Conservation (phyloP, 92 coral and sea anemone genomes). For the Porites rus region DNA sequence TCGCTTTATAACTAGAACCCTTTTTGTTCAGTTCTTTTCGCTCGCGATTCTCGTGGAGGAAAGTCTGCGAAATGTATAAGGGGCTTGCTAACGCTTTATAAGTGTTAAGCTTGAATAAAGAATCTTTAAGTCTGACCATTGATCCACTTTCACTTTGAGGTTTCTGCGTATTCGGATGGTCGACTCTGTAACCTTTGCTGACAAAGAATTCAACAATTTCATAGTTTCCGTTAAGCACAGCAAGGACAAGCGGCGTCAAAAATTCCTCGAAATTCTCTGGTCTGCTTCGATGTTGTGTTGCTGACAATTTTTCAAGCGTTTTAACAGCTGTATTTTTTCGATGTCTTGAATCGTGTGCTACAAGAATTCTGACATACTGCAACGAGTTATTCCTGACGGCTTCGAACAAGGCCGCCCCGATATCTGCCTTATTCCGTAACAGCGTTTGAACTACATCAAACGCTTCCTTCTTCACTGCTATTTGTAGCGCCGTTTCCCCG, state of each 20-base stretch:
- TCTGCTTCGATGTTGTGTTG: not conserved
- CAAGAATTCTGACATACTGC: constrained; percentile 71
- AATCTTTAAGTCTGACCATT: constrained; percentile 74
- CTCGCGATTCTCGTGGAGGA: constrained; percentile 39
- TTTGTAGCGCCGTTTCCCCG: constrained; percentile 83
- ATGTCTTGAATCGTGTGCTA: constrained; percentile 51
- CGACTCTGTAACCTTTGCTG: constrained; percentile 71
- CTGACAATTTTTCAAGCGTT: not conserved
- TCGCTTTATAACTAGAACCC: not conserved
- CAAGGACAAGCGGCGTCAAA: constrained; percentile 83
- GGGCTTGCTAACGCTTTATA: constrained; percentile 89
- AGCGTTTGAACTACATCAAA: constrained; percentile 57
- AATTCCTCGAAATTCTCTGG: constrained; percentile 51
- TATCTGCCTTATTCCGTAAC: constrained; percentile 63
- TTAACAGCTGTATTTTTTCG: constrained; percentile 10
- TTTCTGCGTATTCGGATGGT: constrained; percentile 69
- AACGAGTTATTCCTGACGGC: constrained; percentile 74
- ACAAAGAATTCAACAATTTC: constrained; percentile 79
- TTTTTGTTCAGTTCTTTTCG: constrained; percentile 23
- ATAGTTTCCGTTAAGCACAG: constrained; percentile 80
- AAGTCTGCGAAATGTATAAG: constrained; percentile 63
- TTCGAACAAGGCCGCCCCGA: constrained; percentile 78
- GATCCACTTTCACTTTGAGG: constrained; percentile 56
- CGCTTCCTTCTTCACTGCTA: constrained; percentile 73
- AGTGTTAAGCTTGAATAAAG: constrained; percentile 78